Conservation (phyloP, 2,113 vertebrate genomes). For the Pollachius pollachius region DNA sequence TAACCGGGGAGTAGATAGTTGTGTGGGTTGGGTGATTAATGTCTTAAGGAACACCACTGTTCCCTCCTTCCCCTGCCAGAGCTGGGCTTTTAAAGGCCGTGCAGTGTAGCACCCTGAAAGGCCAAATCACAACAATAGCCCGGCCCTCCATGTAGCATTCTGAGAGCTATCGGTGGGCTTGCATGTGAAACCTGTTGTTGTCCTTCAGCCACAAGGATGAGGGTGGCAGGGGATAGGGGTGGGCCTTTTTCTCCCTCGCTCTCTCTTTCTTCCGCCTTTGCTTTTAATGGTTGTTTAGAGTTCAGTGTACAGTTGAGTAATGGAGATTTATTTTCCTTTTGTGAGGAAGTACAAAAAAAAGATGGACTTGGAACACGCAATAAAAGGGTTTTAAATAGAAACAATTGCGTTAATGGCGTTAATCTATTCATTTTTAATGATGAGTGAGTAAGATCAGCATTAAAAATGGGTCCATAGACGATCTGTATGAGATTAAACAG, state of each 20-base stretch:
- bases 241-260: conserved; percentile 44
- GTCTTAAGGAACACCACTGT: conserved; percentile 43
- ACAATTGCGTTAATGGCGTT: no score
- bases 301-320: no score
- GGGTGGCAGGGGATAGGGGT: conserved; percentile 66
- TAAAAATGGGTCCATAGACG: no score
- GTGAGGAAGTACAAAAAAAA: no score
- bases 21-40: conserved; percentile 58
- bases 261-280: background rate
- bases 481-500: no score
- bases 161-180: conserved; percentile 55
- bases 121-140: conserved; percentile 50
- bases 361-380: no score
- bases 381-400: no score
- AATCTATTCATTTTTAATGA: no score
- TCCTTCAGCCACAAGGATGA: conserved; percentile 50
- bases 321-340: no score
- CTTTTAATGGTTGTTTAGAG: no score
- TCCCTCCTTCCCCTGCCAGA: conserved; percentile 35
- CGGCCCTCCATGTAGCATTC: conserved; percentile 52
- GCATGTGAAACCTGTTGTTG: conserved; percentile 53
- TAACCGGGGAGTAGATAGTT: conserved; percentile 43
- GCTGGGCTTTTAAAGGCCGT: conserved; percentile 51
- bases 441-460: no score
- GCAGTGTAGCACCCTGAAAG: conserved; percentile 24